phyloP scores from a whole-genome alignment of 2,888 invertebrate species.

The Cheilosia scutellata region DNA sequence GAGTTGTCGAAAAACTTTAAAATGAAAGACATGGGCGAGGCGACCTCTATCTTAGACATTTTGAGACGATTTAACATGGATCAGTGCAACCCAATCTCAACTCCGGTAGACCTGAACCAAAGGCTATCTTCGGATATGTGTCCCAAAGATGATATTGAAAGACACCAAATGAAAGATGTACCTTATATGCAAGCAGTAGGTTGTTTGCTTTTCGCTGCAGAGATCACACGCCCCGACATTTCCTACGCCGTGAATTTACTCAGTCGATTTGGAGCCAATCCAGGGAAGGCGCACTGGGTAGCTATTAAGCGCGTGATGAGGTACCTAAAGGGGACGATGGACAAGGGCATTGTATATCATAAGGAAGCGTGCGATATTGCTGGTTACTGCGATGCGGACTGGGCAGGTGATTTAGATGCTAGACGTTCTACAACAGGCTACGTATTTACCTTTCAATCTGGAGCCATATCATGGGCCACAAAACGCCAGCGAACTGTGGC shows the following conservation, averaged over 20 bases:
- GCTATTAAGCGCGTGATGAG: slow-evolving; percentile 64
- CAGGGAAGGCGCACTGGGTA: slow-evolving; percentile 69
- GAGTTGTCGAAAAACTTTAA: slow-evolving; percentile 47
- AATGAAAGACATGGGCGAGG: slow-evolving; percentile 59
- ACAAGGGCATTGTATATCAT: slow-evolving; percentile 50
- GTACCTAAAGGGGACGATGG: slow-evolving; percentile 56
- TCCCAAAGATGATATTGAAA: slow-evolving; percentile 60
- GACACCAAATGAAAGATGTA: slow-evolving; percentile 60
- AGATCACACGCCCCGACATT: slow-evolving; percentile 64
- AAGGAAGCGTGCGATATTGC: slow-evolving; percentile 29
- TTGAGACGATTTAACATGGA: slow-evolving; percentile 42
- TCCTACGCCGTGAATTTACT: slow-evolving; percentile 55
- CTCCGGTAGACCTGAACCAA: slow-evolving; percentile 20
- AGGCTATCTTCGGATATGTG: slow-evolving; percentile 60
- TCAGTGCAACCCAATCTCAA: slow-evolving; percentile 26
- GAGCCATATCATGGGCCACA: slow-evolving; percentile 68
- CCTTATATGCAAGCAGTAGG: slow-evolving; percentile 71
- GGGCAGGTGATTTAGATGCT: too few species aligned
- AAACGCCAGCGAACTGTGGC: slow-evolving; percentile 69
- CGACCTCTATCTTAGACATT: slow-evolving; percentile 51
- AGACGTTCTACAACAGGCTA: slow-evolving; percentile 69
- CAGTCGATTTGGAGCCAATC: slow-evolving; percentile 59
- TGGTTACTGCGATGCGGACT: too few species aligned
- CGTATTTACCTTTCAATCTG: slow-evolving; percentile 58
- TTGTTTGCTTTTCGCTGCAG: slow-evolving; percentile 62